Conservation (phyloP, 2,113 vertebrate genomes). For the Tor tambroides region DNA sequence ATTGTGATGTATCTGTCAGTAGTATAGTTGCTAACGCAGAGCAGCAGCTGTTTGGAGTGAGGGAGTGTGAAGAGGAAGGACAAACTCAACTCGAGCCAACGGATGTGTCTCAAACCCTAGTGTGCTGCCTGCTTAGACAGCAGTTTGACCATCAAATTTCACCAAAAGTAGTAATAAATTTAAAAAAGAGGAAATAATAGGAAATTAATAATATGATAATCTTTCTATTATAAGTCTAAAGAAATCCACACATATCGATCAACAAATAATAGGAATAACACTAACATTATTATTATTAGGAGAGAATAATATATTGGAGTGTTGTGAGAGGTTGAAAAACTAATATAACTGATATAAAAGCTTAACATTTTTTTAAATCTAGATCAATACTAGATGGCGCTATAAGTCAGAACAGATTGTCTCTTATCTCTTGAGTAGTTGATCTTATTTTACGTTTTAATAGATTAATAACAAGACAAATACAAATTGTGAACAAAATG, state of each 20-base stretch:
- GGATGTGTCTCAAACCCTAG: background rate
- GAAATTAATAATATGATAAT: too few relatives aligned
- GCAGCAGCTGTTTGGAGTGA: slow-evolving; percentile 6
- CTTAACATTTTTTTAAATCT: too few relatives aligned
- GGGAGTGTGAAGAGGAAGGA: slow-evolving; percentile 5
- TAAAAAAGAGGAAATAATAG: too few relatives aligned
- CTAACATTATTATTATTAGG: too few relatives aligned
- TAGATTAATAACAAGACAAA: background rate
- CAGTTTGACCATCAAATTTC: background rate
- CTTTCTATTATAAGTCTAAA: too few relatives aligned
- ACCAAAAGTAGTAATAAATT: too few relatives aligned
- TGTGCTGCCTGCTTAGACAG: background rate
- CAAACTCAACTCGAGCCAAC: background rate
- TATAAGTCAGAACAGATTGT: background rate
- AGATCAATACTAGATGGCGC: background rate
- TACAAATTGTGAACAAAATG: background rate
- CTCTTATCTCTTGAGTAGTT: background rate
- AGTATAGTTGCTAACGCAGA: background rate
- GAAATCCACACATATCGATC: background rate
- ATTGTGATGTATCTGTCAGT: background rate
- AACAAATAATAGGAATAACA: background rate
- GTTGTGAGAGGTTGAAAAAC: too few relatives aligned
- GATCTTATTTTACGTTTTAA: background rate
- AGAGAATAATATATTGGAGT: too few relatives aligned
- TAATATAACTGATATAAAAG: too few relatives aligned